Base-by-base conservation (phyloP, 2,797 vertebrate species). In the Clamator glandarius region DNA sequence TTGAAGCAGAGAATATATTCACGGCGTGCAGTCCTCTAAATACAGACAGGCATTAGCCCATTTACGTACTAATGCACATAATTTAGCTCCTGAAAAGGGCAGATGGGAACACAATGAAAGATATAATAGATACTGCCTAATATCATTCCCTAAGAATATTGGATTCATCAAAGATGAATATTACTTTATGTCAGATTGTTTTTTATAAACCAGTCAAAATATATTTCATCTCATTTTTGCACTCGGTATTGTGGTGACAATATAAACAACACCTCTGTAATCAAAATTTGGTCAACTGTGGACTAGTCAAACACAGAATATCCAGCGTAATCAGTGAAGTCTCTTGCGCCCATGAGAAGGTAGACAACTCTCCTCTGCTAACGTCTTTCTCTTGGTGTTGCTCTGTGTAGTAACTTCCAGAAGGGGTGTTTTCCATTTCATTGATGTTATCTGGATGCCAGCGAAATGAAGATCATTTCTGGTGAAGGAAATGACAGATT, bases 1-100 rank as follows among this genome's bases (percentile, higher is more conserved):
- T 99, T 99, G 99, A 99, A 99, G 99, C 99, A 99, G 99, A 99
- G 99, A 99, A 99, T 99, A 99, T 99, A 99, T 99, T 99, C 99
- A 99, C 99, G 99, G 99, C 99, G 98, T 99, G 99, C 98, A 99
- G 99, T 99, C 99, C 98, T 99, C 99, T 99, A 99, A 99, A 99
- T 99, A 99, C 99, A 99, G 99, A 99, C 98, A 99, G 99, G 99
- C 99, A 99, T 99, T 99, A 99, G 99, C 98, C 99, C 99, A 99
- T 99, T 99, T 99, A 99, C 98, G 99, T 99, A 99, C 99, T 99
- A 99, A 99, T 99, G 99, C 99, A 99, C 99, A 99, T 99, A 99
- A 99, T 99, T 99, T 99, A 99, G 99, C 99, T 99, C 99, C 98
- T 99, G 99, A 99, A 99, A 99, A 99, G 99, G 99, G 99, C 99